Evolutionary conservation across 2,888 invertebrate genomes (phyloP).

Genomic region (Chromoteleia sp.): DNA sequence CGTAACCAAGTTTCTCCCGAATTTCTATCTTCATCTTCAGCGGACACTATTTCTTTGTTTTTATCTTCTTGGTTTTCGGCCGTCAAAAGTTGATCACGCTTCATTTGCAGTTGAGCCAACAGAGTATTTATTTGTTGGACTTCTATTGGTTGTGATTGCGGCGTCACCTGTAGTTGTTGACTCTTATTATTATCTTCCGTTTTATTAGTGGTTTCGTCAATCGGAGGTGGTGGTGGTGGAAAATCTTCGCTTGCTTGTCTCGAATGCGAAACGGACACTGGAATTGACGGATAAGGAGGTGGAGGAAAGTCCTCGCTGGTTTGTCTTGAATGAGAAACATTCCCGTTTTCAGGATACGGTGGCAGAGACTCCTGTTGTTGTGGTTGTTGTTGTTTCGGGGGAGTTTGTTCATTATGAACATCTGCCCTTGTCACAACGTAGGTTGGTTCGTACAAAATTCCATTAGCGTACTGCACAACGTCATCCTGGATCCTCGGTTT

Average conservation of each 20-base stretch:
- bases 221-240: conserved; percentile 93
- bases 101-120: conserved; percentile 81
- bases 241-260: conserved; percentile 95
- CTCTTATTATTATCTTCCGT: conserved; percentile 56
- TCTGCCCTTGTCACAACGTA: conserved; percentile 93
- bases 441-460: conserved; percentile 82
- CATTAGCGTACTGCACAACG: conserved; percentile 85
- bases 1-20: conserved; percentile 89
- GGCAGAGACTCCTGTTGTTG: conserved; percentile 82
- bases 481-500: conserved; percentile 83
- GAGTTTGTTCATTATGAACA: conserved; percentile 93
- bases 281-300: conserved; percentile 93
- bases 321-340: conserved; percentile 85
- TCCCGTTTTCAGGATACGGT: conserved; percentile 84
- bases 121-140: conserved; percentile 80
- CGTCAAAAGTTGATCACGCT: conserved; percentile 84
- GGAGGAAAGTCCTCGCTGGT: conserved; percentile 86
- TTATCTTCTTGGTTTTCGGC: conserved; percentile 77
- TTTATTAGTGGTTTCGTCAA: conserved; percentile 87
- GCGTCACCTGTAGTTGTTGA: conserved; percentile 34
- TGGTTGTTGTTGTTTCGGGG: conserved; percentile 77
- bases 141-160: conserved; percentile 73
- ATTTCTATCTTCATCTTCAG: conserved; percentile 78
- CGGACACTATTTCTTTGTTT: conserved; percentile 71
- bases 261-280: conserved; percentile 90